Percentiles rank a stretch among this genome's conserved stretches.
phyloP scores from a whole-genome alignment of 2,113 vertebrate genomes.

The Chaetops frenatus region DNA sequence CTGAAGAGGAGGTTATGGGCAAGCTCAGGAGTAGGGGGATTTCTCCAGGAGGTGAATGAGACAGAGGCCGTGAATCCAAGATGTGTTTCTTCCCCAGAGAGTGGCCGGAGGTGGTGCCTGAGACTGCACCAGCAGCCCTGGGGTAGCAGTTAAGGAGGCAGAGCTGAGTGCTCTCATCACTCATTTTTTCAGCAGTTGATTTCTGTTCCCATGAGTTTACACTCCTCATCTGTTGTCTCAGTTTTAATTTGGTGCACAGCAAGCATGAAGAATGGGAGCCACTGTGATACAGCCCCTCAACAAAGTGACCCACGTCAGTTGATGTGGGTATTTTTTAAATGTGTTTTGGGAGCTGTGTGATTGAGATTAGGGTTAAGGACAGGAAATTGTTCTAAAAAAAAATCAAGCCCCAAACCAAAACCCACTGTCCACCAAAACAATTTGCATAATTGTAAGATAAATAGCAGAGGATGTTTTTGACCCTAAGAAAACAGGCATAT shows the following conservation, averaged over 20 bases:
- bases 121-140: neutral
- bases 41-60: neutral
- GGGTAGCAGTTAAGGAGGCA: neutral
- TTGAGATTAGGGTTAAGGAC: neutral
- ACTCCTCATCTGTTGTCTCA: neutral
- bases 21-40: neutral
- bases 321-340: neutral
- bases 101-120: accelerated
- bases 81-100: neutral
- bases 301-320: neutral
- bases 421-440: neutral
- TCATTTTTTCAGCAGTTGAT: neutral
- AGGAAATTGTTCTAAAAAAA: neutral
- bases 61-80: neutral
- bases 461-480: neutral
- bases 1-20: neutral
- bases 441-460: neutral
- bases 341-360: neutral
- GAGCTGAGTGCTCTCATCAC: neutral
- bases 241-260: neutral
- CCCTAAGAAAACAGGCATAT: neutral
- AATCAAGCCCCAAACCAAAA: neutral
- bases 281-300: neutral
- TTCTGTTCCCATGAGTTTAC: neutral
- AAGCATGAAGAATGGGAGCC: neutral